phyloP scores from a whole-genome alignment of 2,113 vertebrate genomes.

The Gadus macrocephalus region DNA sequence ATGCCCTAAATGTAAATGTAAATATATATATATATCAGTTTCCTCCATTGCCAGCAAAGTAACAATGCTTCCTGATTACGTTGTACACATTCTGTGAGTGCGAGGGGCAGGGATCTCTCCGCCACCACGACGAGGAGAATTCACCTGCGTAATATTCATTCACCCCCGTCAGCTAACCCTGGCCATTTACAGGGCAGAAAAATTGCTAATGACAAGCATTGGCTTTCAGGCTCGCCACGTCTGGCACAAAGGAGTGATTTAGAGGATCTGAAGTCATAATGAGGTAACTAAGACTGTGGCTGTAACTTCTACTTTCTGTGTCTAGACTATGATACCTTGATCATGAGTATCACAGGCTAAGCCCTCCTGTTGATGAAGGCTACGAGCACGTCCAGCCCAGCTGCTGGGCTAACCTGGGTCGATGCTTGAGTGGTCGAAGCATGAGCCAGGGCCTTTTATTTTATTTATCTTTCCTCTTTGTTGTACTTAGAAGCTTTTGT shows the following conservation, averaged over 20 bases:
- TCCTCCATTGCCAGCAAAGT: constrained; percentile 36
- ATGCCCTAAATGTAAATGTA: constrained; percentile 27
- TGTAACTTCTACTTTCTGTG: constrained; percentile 42
- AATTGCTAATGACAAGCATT: too few relatives aligned
- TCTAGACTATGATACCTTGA: constrained; percentile 15
- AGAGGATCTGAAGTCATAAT: too few relatives aligned
- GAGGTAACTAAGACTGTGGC: too few relatives aligned
- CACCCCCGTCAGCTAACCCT: too few relatives aligned
- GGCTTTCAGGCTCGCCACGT: too few relatives aligned
- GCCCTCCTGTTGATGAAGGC: constrained; percentile 58
- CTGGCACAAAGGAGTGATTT: too few relatives aligned
- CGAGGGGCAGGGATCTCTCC: too few relatives aligned
- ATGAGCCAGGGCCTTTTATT: constrained; percentile 26
- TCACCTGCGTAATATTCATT: too few relatives aligned
- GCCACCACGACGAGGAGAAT: too few relatives aligned
- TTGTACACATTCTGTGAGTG: too few relatives aligned
- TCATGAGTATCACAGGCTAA: constrained; percentile 57
- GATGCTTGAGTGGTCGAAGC: constrained; percentile 45
- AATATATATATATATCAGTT: constrained; percentile 28
- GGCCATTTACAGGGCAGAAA: too few relatives aligned
- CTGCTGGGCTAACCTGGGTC: constrained; percentile 51
- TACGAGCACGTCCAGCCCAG: constrained; percentile 48
- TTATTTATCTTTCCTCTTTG: background rate
- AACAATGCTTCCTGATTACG: constrained; percentile 6
- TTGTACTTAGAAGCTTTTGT: background rate